Conservation (phyloP, 2,888 invertebrate genomes). For the Aporophyla lueneburgensis region DNA sequence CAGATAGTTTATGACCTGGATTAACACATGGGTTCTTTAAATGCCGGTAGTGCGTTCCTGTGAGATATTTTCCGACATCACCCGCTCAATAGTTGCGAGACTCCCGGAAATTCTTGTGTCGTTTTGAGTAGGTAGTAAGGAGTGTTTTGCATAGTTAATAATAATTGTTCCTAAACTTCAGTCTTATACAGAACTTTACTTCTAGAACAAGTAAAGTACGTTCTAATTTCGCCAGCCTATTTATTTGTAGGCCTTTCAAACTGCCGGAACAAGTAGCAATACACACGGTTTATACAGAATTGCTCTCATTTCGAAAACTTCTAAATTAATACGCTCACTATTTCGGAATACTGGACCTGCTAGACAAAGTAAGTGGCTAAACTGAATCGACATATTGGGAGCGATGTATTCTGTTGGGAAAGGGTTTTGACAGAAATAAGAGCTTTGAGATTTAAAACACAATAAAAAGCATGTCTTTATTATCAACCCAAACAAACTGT, state of each 20-base stretch:
- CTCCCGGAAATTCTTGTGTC: not conserved
- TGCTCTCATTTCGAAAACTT: constrained; percentile 56
- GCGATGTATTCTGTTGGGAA: not conserved
- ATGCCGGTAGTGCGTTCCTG: too few relatives aligned
- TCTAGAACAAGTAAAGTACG: not conserved
- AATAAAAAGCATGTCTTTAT: not conserved
- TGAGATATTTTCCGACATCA: too few relatives aligned
- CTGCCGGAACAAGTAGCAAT: constrained; percentile 53
- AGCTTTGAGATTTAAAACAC: not conserved
- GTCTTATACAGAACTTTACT: not conserved
- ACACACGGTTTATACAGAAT: constrained; percentile 53
- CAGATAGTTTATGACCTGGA: too few relatives aligned
- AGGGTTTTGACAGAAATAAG: not conserved
- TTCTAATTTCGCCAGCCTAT: constrained; percentile 31
- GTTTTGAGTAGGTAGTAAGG: too few relatives aligned
- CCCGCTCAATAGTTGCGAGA: not conserved
- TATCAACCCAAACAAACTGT: not conserved
- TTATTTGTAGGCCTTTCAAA: constrained; percentile 31
- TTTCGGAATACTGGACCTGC: constrained; percentile 51
- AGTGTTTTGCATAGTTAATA: not conserved
- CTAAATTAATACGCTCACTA: constrained; percentile 51
- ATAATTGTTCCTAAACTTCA: not conserved
- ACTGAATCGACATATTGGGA: constrained; percentile 1
- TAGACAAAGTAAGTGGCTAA: constrained; percentile 33
- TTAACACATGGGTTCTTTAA: too few relatives aligned